These are phyloP conservation scores for Crocidura indochinensis DNA, from an alignment of 2,797 vertebrate species.

Conservation along the genomic window DNA sequence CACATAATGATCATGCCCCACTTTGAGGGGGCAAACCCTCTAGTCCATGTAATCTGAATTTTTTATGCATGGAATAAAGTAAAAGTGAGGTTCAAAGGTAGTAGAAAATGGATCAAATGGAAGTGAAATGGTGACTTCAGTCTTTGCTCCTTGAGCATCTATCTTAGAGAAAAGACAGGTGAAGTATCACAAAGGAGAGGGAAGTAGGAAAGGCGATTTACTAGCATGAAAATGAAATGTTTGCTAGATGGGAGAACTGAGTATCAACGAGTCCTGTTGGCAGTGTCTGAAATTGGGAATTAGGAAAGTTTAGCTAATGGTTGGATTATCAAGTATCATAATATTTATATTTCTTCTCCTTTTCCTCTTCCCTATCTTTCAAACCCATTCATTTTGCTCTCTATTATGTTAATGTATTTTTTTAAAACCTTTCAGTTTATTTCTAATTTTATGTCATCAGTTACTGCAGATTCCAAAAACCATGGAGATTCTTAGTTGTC, in stretches of 20 bases:
- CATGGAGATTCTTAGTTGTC: conserved; percentile 67
- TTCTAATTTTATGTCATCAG: conserved; percentile 69
- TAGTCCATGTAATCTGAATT: too few species aligned
- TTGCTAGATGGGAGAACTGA: conserved; percentile 60
- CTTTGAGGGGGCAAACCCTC: too few species aligned
- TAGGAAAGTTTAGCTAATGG: conserved; percentile 66
- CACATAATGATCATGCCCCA: too few species aligned
- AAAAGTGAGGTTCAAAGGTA: conserved; percentile 57
- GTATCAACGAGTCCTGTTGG: conserved; percentile 59
- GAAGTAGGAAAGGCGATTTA: conserved; percentile 14
- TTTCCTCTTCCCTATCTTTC: conserved; percentile 71
- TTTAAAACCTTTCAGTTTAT: conserved; percentile 64
- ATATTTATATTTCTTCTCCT: conserved; percentile 78
- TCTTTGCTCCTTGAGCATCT: conserved; percentile 47
- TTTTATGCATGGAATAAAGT: neutral
- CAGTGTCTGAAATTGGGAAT: conserved; percentile 69
- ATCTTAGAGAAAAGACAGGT: conserved; percentile 53
- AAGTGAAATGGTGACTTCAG: conserved; percentile 43
- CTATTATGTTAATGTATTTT: conserved; percentile 67
- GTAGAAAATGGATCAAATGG: neutral
- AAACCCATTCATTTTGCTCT: conserved; percentile 76
- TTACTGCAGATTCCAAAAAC: conserved; percentile 72
- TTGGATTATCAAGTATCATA: conserved; percentile 75
- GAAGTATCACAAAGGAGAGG: conserved; percentile 32
- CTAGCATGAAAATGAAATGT: conserved; percentile 62